phyloP scores from a whole-genome alignment of 2,888 invertebrate genomes.

The Galerucella pusilla region DNA sequence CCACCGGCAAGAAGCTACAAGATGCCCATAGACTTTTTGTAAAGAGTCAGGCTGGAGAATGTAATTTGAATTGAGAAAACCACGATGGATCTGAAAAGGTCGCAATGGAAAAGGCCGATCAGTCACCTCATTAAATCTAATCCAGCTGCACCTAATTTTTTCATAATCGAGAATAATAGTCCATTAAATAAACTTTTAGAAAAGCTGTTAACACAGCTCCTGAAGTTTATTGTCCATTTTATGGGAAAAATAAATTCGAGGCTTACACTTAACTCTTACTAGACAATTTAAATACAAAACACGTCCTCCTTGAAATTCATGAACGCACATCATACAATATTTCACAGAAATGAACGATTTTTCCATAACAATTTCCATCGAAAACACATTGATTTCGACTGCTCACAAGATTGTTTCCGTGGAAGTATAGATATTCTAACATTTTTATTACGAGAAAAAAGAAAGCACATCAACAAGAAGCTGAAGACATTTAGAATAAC shows the following conservation, averaged over 20 bases:
- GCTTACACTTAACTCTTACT: background rate
- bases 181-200: background rate
- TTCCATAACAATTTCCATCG: conserved; percentile 27
- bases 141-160: no score
- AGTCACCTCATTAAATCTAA: no score
- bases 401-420: conserved; percentile 7
- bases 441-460: background rate
- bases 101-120: no score
- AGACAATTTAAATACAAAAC: conserved; percentile 9
- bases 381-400: conserved; percentile 17
- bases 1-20: no score
- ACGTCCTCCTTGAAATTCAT: conserved; percentile 29
- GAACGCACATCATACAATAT: conserved; percentile 21
- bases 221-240: background rate
- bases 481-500: background rate
- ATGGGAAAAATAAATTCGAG: background rate
- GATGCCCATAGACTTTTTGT: no score
- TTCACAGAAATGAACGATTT: conserved; percentile 22
- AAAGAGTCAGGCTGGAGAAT: no score
- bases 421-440: background rate
- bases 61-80: no score
- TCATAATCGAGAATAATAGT: no score
- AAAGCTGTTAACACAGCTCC: background rate
- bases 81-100: no score
- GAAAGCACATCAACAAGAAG: background rate